Evolutionary conservation across 2,888 invertebrate species (phyloP), one percentile per base, ranked within the genome.

Genomic region (Calephelis perditalis): DNA sequence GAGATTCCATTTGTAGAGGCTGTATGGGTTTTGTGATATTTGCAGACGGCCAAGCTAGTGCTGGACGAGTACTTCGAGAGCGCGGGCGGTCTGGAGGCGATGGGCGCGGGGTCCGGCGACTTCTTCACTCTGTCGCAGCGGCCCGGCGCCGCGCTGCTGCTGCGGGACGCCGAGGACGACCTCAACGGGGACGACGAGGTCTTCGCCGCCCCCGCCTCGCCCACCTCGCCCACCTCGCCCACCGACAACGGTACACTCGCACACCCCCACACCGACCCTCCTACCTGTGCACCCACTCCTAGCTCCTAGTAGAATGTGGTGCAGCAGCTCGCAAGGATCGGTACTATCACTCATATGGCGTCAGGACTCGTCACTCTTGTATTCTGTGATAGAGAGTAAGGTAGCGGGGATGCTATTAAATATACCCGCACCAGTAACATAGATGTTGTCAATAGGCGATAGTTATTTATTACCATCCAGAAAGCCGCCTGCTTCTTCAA

Each of bases 11-110:
- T 36, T 56, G 44, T 43, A 10, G 57, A 36, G 45, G 52, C 56
- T n/a, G 45, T 55, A 9, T 58, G 26, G 3, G 4, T 26, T 26
- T 26, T 11, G 37, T 11, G 47, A 11, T 55, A 11, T 62, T 78
- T 79, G 9, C 79, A 97, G 97, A 95, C 95, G 74, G 96, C 97
- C 62, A 97, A 97, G 87, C 89, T 97, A 73, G 95, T 97, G 69
- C 88, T 97, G 73, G 97, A 97, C 79, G 96, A 97, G 84, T 96
- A 96, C 84, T 97, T 97, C 76, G 90, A 90, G 78, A 88, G 88
- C 74, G 86, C 86, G 66, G 82, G 84, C 73, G 89, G 82, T 59
- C 79, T 83, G 76, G 92, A 87, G 77, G 86, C 86, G 65, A 76
- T 88, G 76, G 88, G 86, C 72, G 84, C 84, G 63, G 91, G 91